A percentile compares a stretch with the other conserved stretches of the same genome.
Conservation (phyloP, 2,888 invertebrate genomes). For the Marasmarcha lunaedactyla region DNA sequence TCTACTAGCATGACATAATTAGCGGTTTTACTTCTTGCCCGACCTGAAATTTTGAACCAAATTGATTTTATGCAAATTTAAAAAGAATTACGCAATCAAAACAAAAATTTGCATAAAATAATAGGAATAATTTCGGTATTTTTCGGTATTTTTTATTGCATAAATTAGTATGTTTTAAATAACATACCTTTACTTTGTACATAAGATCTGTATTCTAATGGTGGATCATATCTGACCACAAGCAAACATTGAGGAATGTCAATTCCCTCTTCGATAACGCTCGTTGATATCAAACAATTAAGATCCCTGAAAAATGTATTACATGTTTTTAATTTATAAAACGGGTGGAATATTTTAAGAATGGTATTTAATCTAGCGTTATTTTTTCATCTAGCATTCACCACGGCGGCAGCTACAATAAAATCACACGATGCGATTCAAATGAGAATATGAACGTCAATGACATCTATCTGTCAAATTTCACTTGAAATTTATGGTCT, state of each 20-base stretch:
- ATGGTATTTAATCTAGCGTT: neutral
- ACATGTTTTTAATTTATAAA: no score
- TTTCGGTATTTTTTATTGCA: no score
- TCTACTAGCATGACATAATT: neutral
- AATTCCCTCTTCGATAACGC: constrained; percentile 91
- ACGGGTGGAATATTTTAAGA: neutral
- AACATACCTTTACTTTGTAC: constrained; percentile 86
- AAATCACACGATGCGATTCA: no score
- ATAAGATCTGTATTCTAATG: constrained; percentile 82
- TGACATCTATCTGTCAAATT: no score
- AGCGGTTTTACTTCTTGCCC: neutral
- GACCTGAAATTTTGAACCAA: neutral
- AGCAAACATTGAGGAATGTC: constrained; percentile 87
- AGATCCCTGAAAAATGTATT: constrained; percentile 48
- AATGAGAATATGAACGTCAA: no score
- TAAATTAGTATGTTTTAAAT: no score
- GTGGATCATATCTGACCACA: constrained; percentile 80
- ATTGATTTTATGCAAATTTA: no score
- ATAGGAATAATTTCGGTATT: no score
- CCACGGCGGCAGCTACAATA: no score
- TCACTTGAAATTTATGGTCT: no score
- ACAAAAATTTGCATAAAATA: no score
- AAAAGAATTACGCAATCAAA: no score
- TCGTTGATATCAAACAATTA: constrained; percentile 68
- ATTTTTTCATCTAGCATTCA: neutral